Conservation (phyloP, 2,888 invertebrate species). For the Theretra japonica region DNA sequence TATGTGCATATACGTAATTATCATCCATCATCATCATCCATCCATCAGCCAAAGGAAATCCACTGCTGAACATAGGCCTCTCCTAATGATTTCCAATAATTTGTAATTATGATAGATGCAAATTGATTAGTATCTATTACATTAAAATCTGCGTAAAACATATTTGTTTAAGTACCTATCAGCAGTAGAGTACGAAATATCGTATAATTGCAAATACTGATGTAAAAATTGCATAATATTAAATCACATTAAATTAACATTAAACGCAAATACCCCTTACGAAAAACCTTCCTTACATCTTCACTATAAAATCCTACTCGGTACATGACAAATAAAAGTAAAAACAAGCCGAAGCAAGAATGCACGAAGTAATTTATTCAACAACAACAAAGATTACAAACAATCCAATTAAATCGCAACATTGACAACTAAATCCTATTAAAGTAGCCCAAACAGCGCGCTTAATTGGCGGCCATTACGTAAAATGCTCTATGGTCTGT, state of each 20-base stretch:
- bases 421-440: conserved; percentile 83
- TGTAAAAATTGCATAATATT: not conserved
- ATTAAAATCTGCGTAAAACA: too few species aligned
- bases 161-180: not conserved
- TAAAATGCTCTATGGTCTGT: conserved; percentile 74
- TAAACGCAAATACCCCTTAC: not conserved
- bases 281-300: not conserved
- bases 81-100: too few species aligned
- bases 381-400: conserved; percentile 69
- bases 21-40: too few species aligned
- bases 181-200: not conserved
- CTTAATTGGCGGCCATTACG: conserved; percentile 81
- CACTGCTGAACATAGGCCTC: too few species aligned
- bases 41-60: too few species aligned
- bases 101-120: too few species aligned
- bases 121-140: too few species aligned
- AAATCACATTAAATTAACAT: not conserved
- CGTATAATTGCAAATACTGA: not conserved
- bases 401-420: conserved; percentile 78
- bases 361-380: conserved; percentile 45
- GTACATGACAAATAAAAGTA: conserved; percentile 19
- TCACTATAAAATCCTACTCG: not conserved
- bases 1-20: too few species aligned
- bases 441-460: conserved; percentile 65
- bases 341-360: conserved; percentile 11